phyloP scores from a whole-genome alignment of 2,797 vertebrate species.

The Rhinogobio ventralis region DNA sequence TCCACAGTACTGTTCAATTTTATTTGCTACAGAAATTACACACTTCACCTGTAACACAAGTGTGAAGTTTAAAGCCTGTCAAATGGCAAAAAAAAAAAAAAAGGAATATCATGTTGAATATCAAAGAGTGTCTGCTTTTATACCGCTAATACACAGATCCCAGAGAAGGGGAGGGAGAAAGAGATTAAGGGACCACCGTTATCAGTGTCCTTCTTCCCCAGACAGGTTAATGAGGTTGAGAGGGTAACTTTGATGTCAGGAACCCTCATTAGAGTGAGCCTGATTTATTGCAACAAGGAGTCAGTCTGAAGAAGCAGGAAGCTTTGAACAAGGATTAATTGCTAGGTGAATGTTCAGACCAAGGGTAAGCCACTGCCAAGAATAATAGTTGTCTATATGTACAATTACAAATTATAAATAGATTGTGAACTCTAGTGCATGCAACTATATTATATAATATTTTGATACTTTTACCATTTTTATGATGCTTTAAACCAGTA shows the following conservation, averaged over 20 bases:
- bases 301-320: slow-evolving; percentile 65
- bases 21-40: neutral
- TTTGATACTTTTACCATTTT: neutral
- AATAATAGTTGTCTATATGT: slow-evolving; percentile 29
- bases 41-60: slow-evolving; percentile 2
- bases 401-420: neutral
- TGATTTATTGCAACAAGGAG: slow-evolving; percentile 71
- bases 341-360: slow-evolving; percentile 61
- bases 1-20: neutral
- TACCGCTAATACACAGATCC: slow-evolving; percentile 6
- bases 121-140: slow-evolving; percentile 18
- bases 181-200: slow-evolving; percentile 46
- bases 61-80: neutral
- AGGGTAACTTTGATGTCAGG: slow-evolving; percentile 71
- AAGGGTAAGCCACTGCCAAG: slow-evolving; percentile 47
- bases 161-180: slow-evolving; percentile 1
- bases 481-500: neutral
- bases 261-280: slow-evolving; percentile 68
- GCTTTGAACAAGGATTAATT: slow-evolving; percentile 69
- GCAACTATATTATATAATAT: neutral
- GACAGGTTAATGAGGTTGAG: slow-evolving; percentile 75
- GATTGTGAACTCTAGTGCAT: neutral
- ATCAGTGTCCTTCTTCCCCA: slow-evolving; percentile 66
- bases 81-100: neutral
- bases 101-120: neutral